phyloP scores from a whole-genome alignment of 2,797 vertebrate genomes.

The Glossophaga mutica region DNA sequence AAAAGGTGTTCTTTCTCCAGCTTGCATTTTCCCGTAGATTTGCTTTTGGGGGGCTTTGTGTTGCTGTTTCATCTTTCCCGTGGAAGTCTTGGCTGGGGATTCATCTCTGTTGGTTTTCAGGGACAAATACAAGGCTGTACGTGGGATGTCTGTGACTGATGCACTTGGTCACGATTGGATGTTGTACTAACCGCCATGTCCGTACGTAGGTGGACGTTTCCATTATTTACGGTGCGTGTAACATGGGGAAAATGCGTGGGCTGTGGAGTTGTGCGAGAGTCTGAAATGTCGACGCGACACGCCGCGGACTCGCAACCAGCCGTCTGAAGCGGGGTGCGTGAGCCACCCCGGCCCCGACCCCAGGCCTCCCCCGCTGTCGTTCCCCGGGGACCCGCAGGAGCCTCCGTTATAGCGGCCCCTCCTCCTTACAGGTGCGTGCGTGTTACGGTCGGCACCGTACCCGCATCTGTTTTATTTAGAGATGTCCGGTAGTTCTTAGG shows the following conservation, averaged over 20 bases:
- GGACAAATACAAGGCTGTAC: neutral
- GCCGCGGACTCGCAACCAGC: neutral
- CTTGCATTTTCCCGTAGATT: neutral
- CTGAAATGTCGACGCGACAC: neutral
- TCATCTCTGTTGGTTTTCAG: slow-evolving; percentile 9
- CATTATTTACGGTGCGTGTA: too few relatives aligned
- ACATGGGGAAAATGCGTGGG: too few relatives aligned
- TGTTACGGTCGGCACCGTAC: neutral
- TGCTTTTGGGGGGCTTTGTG: neutral
- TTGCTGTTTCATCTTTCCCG: neutral
- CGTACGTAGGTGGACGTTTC: neutral
- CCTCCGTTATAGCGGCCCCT: neutral
- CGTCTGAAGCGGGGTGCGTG: neutral
- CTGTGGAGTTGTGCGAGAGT: neutral
- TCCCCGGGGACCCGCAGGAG: neutral
- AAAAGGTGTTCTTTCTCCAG: neutral
- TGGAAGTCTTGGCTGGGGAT: neutral
- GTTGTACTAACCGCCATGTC: neutral
- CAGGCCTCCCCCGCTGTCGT: neutral
- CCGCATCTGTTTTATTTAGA: neutral
- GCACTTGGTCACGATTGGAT: neutral
- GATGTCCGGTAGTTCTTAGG: neutral
- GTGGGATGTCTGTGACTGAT: neutral
- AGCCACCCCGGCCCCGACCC: neutral
- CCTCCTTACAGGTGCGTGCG: too few relatives aligned